phyloP scores from a whole-genome alignment of 2,888 invertebrate genomes.

The Lypha dubia region DNA sequence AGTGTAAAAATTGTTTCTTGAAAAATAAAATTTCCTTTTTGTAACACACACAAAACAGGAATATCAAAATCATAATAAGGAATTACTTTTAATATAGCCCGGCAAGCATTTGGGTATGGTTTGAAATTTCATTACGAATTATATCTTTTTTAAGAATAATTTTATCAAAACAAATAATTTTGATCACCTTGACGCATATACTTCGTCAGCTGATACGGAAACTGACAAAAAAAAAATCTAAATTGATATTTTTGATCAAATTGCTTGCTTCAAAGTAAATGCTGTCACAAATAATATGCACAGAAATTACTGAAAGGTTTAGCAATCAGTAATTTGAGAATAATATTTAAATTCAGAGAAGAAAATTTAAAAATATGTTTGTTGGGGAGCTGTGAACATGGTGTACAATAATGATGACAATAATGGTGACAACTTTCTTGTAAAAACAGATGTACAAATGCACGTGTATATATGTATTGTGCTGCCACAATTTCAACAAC shows the following conservation, averaged over 20 bases:
- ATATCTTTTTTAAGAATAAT: no score
- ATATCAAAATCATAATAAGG: conserved; percentile 7
- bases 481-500: background rate
- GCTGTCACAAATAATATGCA: no score
- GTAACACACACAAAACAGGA: conserved; percentile 3
- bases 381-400: background rate
- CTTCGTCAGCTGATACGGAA: no score
- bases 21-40: conserved; percentile 64
- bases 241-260: no score
- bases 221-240: no score
- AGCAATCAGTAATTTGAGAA: no score
- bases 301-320: no score
- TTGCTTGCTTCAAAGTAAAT: no score
- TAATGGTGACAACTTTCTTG: conserved; percentile 10
- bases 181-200: no score
- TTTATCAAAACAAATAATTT: no score
- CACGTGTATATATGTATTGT: background rate
- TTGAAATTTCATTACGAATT: no score
- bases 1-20: conserved; percentile 71
- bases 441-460: background rate
- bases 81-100: background rate
- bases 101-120: background rate
- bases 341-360: no score
- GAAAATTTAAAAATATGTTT: background rate
- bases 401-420: background rate